Evolutionary conservation across 2,888 invertebrate species (phyloP).

Genomic region (Smittia aterrima): DNA sequence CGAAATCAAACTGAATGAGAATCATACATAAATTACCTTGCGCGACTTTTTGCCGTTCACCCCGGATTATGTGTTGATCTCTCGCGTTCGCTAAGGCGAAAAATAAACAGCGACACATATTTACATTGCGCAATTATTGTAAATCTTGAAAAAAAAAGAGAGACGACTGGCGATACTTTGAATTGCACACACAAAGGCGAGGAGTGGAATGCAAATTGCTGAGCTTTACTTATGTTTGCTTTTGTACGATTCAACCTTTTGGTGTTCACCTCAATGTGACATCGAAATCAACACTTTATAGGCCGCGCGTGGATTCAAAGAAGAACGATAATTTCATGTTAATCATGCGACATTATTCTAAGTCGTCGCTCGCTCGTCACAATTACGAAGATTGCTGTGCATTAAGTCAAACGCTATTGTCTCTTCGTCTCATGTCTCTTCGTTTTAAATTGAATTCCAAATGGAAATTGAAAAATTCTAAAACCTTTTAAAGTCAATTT

Average conservation of each 20-base stretch:
- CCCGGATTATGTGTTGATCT: conserved; percentile 16
- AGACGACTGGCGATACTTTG: background rate
- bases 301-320: background rate
- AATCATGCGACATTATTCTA: background rate
- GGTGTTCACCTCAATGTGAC: conserved; percentile 21
- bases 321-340: conserved; percentile 29
- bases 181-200: conserved; percentile 25
- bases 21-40: conserved; percentile 33
- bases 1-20: background rate
- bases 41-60: background rate
- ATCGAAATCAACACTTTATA: background rate
- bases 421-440: background rate
- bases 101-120: conserved; percentile 16
- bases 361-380: background rate
- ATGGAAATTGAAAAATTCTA: background rate
- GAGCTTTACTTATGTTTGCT: conserved; percentile 18
- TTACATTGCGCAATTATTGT: conserved; percentile 35
- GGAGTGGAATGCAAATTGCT: conserved; percentile 34
- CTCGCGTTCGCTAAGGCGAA: too few relatives aligned
- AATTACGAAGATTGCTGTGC: background rate
- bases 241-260: background rate
- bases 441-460: background rate
- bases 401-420: background rate
- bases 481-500: background rate
- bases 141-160: too few relatives aligned